These are phyloP conservation scores for Cydia splendana DNA, from an alignment of 1,140 invertebrate genomes.

Conservation along the genomic window DNA sequence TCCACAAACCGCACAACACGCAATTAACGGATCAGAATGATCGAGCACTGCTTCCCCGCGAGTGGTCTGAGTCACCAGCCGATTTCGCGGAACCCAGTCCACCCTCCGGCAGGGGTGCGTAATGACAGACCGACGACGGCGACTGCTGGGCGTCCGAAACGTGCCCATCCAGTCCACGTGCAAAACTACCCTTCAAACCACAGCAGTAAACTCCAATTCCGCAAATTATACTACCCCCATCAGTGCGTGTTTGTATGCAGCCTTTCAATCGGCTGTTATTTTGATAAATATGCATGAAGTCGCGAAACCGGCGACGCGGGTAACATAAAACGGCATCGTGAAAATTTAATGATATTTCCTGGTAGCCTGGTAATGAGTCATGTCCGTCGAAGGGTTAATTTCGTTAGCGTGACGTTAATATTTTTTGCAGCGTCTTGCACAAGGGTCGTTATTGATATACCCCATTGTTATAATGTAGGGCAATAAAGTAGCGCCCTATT, in stretches of 20 bases:
- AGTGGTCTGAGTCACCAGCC: slow-evolving; percentile 63
- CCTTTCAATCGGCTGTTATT: slow-evolving; percentile 79
- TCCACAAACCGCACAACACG: slow-evolving; percentile 44
- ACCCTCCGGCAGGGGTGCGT: slow-evolving; percentile 67
- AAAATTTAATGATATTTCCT: slow-evolving; percentile 79
- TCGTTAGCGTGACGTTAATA: slow-evolving; percentile 66
- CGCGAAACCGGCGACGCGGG: slow-evolving; percentile 70
- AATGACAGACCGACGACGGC: slow-evolving; percentile 68
- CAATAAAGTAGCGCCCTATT: slow-evolving; percentile 30
- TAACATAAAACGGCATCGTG: slow-evolving; percentile 77
- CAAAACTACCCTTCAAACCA: slow-evolving; percentile 67
- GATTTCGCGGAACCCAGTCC: slow-evolving; percentile 62
- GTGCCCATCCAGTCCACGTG: slow-evolving; percentile 43
- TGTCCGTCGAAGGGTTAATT: slow-evolving; percentile 74
- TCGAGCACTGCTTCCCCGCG: slow-evolving; percentile 64
- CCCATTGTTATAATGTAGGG: slow-evolving; percentile 19
- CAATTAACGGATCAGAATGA: slow-evolving; percentile 52
- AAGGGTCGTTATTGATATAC: slow-evolving; percentile 36
- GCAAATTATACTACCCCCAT: slow-evolving; percentile 48
- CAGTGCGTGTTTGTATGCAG: slow-evolving; percentile 76
- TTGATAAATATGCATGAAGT: slow-evolving; percentile 79
- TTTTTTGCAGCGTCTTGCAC: slow-evolving; percentile 58
- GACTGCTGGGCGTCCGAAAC: slow-evolving; percentile 57
- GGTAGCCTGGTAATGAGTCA: slow-evolving; percentile 75
- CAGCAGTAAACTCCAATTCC: slow-evolving; percentile 67